phyloP scores from a whole-genome alignment of 2,888 invertebrate species.

The Chloroclysta siterata region DNA sequence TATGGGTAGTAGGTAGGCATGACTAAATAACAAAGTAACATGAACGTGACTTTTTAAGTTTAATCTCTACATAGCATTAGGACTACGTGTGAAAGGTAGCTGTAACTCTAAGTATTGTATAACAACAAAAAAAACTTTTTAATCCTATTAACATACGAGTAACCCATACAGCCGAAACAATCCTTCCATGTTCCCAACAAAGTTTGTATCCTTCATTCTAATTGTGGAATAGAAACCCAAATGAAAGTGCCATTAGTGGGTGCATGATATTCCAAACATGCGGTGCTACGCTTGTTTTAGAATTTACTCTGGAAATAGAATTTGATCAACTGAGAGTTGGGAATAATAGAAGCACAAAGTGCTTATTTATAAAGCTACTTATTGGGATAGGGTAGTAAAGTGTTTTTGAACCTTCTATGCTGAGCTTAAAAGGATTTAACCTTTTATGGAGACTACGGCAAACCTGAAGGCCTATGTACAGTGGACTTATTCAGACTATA shows the following conservation, averaged over 20 bases:
- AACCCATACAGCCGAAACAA: slow-evolving; percentile 20
- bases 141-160: slow-evolving; percentile 21
- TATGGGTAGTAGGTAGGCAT: too few relatives aligned
- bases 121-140: slow-evolving; percentile 22
- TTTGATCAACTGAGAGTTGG: too few relatives aligned
- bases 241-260: slow-evolving; percentile 1
- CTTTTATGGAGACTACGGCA: too few relatives aligned
- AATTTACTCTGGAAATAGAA: too few relatives aligned
- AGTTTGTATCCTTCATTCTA: slow-evolving; percentile 36
- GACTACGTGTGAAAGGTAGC: neutral
- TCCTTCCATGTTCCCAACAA: slow-evolving; percentile 15
- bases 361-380: too few relatives aligned
- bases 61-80: slow-evolving; percentile 17
- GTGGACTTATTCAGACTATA: too few relatives aligned
- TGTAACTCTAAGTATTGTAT: slow-evolving; percentile 8
- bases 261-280: slow-evolving; percentile 1
- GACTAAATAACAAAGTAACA: too few relatives aligned
- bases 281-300: neutral
- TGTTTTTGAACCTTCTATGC: too few relatives aligned
- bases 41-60: neutral
- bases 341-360: too few relatives aligned
- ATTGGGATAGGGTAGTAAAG: too few relatives aligned
- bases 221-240: neutral
- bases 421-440: too few relatives aligned
- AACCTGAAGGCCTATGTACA: too few relatives aligned